Conservation (phyloP, 2,888 invertebrate genomes). For the Apamea monoglypha region DNA sequence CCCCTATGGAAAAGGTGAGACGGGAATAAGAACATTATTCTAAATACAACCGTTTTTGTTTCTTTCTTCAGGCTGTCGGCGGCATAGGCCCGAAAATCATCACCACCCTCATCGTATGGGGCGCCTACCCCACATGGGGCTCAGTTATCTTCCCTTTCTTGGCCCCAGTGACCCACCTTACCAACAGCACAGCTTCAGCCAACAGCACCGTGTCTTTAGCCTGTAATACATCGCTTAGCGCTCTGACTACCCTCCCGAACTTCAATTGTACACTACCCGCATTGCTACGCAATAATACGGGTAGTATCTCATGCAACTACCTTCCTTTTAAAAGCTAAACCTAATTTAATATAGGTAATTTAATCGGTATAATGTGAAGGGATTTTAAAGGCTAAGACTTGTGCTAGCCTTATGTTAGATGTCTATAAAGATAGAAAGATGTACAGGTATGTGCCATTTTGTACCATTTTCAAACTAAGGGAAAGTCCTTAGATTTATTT, state of each 20-base stretch:
- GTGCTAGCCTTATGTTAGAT: constrained; percentile 25
- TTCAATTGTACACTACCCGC: constrained; percentile 75
- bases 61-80: constrained; percentile 90
- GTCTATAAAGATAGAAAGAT: constrained; percentile 22
- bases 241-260: constrained; percentile 55
- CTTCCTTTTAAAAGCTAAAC: constrained; percentile 69
- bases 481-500: constrained; percentile 24
- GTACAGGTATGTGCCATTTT: constrained; percentile 55
- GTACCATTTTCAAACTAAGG: constrained; percentile 36
- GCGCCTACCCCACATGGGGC: constrained; percentile 94
- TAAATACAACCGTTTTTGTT: neutral
- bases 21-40: neutral
- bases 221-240: constrained; percentile 57
- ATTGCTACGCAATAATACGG: constrained; percentile 63
- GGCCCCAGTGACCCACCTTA: neutral
- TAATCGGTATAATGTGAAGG: constrained; percentile 22
- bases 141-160: constrained; percentile 90
- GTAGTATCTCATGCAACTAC: constrained; percentile 76
- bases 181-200: constrained; percentile 10
- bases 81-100: constrained; percentile 95
- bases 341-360: constrained; percentile 29
- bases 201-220: constrained; percentile 67
- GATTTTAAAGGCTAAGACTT: constrained; percentile 25
- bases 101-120: constrained; percentile 93
- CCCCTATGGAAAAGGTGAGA: neutral